Evolutionary conservation across 2,113 vertebrate genomes (phyloP).

Genomic region (Microcebus tavaratra): DNA sequence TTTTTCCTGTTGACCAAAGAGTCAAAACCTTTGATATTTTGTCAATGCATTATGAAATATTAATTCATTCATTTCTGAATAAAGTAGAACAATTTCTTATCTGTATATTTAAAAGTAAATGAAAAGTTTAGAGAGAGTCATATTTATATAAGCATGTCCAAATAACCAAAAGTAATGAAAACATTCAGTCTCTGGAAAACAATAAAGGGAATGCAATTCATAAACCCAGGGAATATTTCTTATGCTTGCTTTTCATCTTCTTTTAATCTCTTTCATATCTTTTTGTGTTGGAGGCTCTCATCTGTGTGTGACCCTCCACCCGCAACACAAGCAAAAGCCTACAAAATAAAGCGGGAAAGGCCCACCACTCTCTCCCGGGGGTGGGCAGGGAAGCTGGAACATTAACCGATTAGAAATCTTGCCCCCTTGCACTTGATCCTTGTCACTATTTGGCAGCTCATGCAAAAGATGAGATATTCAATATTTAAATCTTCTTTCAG

Average conservation of each 20-base stretch:
- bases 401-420: neutral
- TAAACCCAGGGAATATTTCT: neutral
- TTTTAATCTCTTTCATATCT: neutral
- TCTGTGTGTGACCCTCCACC: neutral
- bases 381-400: neutral
- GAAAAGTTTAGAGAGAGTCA: neutral
- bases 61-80: neutral
- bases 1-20: neutral
- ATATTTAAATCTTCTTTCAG: slow-evolving; percentile 45
- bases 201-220: neutral
- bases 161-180: neutral
- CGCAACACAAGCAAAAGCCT: too few species aligned
- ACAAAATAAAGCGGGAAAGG: neutral
- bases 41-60: neutral
- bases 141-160: slow-evolving; percentile 37
- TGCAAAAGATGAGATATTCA: slow-evolving; percentile 22
- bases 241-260: neutral
- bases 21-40: neutral
- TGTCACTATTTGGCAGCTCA: slow-evolving; percentile 14
- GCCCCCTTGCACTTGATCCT: slow-evolving; percentile 4
- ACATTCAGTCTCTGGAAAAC: neutral
- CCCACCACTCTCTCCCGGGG: neutral
- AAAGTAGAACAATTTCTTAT: neutral
- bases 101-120: slow-evolving; percentile 1
- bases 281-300: neutral